Evolutionary conservation across 2,113 vertebrate species (phyloP).

Genomic region (Scomber colias): DNA sequence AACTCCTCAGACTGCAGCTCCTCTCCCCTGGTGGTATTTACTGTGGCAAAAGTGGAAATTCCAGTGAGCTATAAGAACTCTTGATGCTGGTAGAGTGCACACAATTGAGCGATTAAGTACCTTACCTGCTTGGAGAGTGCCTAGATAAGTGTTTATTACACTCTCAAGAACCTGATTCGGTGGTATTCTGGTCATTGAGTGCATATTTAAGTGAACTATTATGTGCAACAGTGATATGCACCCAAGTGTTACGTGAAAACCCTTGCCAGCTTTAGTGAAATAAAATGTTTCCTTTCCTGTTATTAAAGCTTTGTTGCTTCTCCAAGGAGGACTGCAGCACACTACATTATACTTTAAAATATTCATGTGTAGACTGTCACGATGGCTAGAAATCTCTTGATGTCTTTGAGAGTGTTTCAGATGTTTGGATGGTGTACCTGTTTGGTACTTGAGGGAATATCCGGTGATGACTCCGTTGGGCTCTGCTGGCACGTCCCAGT

Average conservation of each 20-base stretch:
- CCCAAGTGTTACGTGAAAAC: background rate
- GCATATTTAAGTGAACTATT: slow-evolving; percentile 34
- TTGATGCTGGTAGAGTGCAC: slow-evolving; percentile 25
- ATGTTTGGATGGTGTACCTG: slow-evolving; percentile 82
- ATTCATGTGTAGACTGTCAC: background rate
- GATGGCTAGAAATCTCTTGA: background rate
- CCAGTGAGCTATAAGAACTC: slow-evolving; percentile 1
- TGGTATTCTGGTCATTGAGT: slow-evolving; percentile 35
- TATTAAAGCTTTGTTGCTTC: background rate
- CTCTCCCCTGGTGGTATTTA: slow-evolving; percentile 90
- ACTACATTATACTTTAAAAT: background rate
- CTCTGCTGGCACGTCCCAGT: slow-evolving; percentile 94
- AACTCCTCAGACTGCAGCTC: slow-evolving; percentile 87
- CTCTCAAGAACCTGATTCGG: slow-evolving; percentile 26
- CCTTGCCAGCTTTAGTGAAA: slow-evolving; percentile 13
- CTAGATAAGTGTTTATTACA: slow-evolving; percentile 47
- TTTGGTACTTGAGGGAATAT: slow-evolving; percentile 91
- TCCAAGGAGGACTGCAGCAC: background rate
- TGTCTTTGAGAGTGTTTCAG: background rate
- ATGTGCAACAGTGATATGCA: background rate
- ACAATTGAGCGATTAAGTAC: slow-evolving; percentile 37
- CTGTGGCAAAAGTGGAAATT: slow-evolving; percentile 77
- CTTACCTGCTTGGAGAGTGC: slow-evolving; percentile 17
- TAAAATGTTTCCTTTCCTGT: background rate
- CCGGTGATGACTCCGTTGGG: slow-evolving; percentile 95